These are phyloP conservation scores for Setipinna tenuifilis DNA, from an alignment of 2,797 vertebrate genomes.

Conservation along the genomic window DNA sequence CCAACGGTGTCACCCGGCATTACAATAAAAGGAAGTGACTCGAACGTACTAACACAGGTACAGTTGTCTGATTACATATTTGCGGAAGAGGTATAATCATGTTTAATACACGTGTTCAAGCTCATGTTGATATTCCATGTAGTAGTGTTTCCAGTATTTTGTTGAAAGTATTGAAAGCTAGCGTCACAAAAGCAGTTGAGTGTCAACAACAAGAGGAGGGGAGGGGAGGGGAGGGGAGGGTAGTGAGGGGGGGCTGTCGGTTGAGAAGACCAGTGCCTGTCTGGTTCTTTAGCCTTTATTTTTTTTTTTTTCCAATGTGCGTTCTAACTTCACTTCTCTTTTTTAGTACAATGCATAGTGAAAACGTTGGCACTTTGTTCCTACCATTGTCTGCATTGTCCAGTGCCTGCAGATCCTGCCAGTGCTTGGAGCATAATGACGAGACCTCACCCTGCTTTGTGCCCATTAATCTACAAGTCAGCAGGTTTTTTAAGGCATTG, in stretches of 20 bases:
- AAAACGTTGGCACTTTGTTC: constrained; percentile 63
- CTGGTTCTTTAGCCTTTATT: constrained; percentile 38
- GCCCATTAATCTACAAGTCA: constrained; percentile 85
- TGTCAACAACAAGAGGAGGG: constrained; percentile 10
- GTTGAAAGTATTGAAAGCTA: background rate
- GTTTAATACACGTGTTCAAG: constrained; percentile 7
- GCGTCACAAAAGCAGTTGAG: constrained; percentile 21
- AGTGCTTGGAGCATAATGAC: constrained; percentile 68
- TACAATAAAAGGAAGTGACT: constrained; percentile 21
- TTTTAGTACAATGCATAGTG: constrained; percentile 62
- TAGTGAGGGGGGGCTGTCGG: background rate
- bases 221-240: background rate
- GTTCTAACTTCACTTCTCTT: constrained; percentile 31
- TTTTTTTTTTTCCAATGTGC: constrained; percentile 19
- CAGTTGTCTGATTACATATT: constrained; percentile 16
- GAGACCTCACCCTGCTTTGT: constrained; percentile 75
- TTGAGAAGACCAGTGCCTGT: background rate
- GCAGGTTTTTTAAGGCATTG: constrained; percentile 89
- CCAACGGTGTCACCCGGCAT: constrained; percentile 7
- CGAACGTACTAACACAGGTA: background rate
- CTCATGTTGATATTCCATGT: background rate
- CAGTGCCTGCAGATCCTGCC: constrained; percentile 65
- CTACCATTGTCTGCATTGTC: constrained; percentile 62
- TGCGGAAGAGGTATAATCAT: constrained; percentile 10
- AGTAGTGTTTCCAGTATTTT: constrained; percentile 2